Evolutionary conservation across 2,888 invertebrate genomes (phyloP), one percentile per base, ranked within the genome.

Genomic region (Watsonalla binaria): DNA sequence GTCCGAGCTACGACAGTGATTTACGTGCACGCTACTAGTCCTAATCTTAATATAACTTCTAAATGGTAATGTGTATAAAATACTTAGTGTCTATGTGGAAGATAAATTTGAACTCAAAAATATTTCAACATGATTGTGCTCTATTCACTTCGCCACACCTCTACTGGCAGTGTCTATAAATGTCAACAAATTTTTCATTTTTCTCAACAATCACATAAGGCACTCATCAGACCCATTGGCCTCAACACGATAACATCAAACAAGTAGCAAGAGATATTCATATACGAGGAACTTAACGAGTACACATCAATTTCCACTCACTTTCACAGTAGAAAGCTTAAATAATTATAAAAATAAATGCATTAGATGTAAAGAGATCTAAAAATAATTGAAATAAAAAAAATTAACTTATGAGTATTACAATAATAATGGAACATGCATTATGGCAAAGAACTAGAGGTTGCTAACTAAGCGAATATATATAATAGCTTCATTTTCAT

Each of bases 361-460:
- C 90, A 90, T 84, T 86, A 89, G 77, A 87, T 74, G 84, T 86
- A 90, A 88, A 88, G 90, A 90, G 90, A 90, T 90, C 90, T 90
- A 88, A 90, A 86, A 81, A 82, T 86, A 90, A 88, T 81, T 77
- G 83, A 86, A 84, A 82, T 81, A 82, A 82, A 81, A 82, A 81
- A 81, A 82, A 82, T 84, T 85, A 87, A 84, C 85, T 88, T 86
- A 80, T 91, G 91, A 91, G 91, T 91, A 91, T 91, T 91, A 90
- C 84, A 84, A 84, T 80, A 80, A 86, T 80, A 87, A 89, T 90
- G 91, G 91, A 91, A 91, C 91, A 89, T 91, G 91, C 90, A 86
- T 89, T 91, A 91, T 91, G 91, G 91, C 91, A 90, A 87, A 90
- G 82, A 86, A 87, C 86, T 88, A 87, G 81, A 86, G 84, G 77